Conservation (phyloP, 2,113 vertebrate genomes). For the Numida meleagris region DNA sequence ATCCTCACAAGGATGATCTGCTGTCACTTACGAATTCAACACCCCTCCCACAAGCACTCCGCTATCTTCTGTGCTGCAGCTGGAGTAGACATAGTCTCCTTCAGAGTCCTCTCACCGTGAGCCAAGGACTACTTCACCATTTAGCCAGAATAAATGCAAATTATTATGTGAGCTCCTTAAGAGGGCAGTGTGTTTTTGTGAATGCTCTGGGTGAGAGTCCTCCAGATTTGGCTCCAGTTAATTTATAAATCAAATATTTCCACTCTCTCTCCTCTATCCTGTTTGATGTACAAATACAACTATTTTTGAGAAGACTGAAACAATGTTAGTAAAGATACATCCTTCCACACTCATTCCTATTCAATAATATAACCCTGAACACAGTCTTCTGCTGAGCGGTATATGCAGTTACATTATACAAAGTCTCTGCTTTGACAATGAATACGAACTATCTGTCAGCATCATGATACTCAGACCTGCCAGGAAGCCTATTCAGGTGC, state of each 20-base stretch:
- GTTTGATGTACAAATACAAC: not conserved
- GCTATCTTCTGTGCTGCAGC: not conserved
- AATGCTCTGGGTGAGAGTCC: not conserved
- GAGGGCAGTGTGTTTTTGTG: not conserved
- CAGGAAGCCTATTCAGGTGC: not conserved
- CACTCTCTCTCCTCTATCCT: not conserved
- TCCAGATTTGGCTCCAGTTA: not conserved
- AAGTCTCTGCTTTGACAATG: not conserved
- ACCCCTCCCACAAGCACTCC: not conserved
- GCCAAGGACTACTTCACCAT: accelerated
- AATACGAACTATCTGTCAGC: not conserved
- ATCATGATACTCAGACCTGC: not conserved
- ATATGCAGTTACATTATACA: not conserved
- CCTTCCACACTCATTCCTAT: not conserved
- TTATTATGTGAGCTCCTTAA: not conserved
- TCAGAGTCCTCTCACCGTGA: accelerated
- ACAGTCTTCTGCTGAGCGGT: not conserved
- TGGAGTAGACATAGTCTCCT: not conserved
- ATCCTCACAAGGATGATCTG: not conserved
- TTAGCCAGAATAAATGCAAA: not conserved
- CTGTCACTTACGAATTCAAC: not conserved
- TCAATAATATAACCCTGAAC: not conserved
- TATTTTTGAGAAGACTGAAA: not conserved
- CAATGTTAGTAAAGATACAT: not conserved
- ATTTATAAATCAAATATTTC: not conserved